phyloP scores from a whole-genome alignment of 2,113 vertebrate genomes.

The Odocoileus virginianus region DNA sequence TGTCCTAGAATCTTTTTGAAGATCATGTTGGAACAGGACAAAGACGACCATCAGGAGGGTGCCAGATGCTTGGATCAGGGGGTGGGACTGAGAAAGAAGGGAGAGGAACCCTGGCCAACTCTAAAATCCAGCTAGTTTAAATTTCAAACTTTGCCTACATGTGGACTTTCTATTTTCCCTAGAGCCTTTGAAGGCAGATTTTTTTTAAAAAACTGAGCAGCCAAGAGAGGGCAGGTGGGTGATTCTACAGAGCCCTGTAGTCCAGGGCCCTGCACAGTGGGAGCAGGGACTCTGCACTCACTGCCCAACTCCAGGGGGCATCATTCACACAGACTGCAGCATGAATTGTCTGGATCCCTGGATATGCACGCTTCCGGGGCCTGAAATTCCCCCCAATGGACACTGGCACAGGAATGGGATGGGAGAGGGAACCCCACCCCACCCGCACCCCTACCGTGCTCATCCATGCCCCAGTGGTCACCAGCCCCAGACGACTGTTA shows the following conservation, averaged over 20 bases:
- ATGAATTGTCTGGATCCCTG: neutral
- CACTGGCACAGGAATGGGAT: accelerated
- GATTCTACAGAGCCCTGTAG: neutral
- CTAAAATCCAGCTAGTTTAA: neutral
- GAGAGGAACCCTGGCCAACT: accelerated
- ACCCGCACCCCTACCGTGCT: accelerated
- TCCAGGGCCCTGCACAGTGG: neutral
- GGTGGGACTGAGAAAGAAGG: neutral
- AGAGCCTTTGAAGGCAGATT: neutral
- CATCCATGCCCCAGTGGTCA: neutral
- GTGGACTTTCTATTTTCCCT: neutral
- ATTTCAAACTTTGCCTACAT: neutral
- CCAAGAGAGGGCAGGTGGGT: no score
- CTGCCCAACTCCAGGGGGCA: neutral
- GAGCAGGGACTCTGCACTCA: accelerated
- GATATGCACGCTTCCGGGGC: neutral
- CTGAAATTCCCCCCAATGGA: neutral
- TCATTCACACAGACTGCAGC: neutral
- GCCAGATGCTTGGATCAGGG: neutral
- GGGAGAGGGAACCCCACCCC: neutral
- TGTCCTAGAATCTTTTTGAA: neutral
- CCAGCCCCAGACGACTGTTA: neutral
- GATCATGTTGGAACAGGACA: neutral
- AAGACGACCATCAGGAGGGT: neutral
- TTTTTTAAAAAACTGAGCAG: neutral